These are phyloP conservation scores for Hypomecis atomaria DNA, from an alignment of 2,888 invertebrate genomes.

Conservation along the genomic window DNA sequence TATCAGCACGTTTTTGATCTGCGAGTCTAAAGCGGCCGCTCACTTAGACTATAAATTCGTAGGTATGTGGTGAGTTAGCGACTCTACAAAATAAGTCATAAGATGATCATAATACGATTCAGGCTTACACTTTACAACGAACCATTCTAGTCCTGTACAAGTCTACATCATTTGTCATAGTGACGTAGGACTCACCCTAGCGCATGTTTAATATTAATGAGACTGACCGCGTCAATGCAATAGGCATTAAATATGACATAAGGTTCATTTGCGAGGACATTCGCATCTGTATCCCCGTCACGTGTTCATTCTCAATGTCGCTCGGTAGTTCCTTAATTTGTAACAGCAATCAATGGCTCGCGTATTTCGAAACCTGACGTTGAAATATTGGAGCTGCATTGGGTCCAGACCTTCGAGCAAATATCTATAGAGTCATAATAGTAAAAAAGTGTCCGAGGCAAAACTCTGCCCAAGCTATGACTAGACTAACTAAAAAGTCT, in stretches of 20 bases:
- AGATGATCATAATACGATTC: too few relatives aligned
- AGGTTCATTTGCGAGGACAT: background rate
- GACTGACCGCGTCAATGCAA: constrained; percentile 13
- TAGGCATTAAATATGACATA: constrained; percentile 16
- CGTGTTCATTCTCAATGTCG: constrained; percentile 49
- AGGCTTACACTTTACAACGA: too few relatives aligned
- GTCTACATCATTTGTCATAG: constrained; percentile 26
- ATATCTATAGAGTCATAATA: too few relatives aligned
- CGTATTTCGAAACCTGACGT: background rate
- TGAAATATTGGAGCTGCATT: background rate
- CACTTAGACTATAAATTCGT: too few relatives aligned
- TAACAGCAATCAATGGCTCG: constrained; percentile 1
- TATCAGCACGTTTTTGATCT: too few relatives aligned
- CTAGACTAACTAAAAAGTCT: too few relatives aligned
- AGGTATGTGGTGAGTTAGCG: too few relatives aligned
- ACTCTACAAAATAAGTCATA: too few relatives aligned
- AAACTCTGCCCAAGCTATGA: too few relatives aligned
- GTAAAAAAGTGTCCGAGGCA: too few relatives aligned
- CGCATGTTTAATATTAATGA: constrained; percentile 20
- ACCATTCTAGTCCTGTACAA: too few relatives aligned
- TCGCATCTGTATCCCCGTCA: constrained; percentile 47
- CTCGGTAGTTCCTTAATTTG: constrained; percentile 30
- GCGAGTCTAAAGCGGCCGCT: too few relatives aligned
- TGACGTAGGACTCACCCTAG: constrained; percentile 26
- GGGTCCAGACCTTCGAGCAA: background rate